phyloP scores from a whole-genome alignment of 92 coral and sea anemone species.

The Galaxea fascicularis region DNA sequence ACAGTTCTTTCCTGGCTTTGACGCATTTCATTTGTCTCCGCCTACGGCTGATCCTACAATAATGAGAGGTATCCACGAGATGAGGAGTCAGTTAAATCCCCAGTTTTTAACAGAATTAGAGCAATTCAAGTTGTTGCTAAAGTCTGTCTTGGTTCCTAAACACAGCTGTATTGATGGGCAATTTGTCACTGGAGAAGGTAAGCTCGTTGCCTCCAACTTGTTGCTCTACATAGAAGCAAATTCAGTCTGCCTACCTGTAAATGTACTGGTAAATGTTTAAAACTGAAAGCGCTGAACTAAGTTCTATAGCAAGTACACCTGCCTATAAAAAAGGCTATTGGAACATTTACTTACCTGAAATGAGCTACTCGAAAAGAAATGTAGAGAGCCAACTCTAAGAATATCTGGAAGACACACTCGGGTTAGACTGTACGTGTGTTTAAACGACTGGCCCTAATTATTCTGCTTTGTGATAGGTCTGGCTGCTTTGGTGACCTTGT shows the following conservation, averaged over 20 bases:
- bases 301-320: too few relatives aligned
- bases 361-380: too few relatives aligned
- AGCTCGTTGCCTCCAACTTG: not conserved
- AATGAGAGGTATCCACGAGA: constrained; percentile 4
- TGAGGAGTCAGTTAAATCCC: not conserved
- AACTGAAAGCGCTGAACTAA: too few relatives aligned
- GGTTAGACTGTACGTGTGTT: too few relatives aligned
- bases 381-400: too few relatives aligned
- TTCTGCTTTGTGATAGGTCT: constrained; percentile 45
- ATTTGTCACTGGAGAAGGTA: constrained; percentile 17
- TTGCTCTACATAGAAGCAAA: not conserved
- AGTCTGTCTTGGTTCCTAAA: constrained; percentile 2
- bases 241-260: too few relatives aligned
- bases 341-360: too few relatives aligned
- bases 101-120: not conserved
- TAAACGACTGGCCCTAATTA: too few relatives aligned
- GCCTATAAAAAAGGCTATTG: too few relatives aligned
- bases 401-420: too few relatives aligned
- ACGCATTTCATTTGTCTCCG: constrained; percentile 2
- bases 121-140: not conserved
- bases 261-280: too few relatives aligned
- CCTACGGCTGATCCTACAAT: constrained; percentile 8
- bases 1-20: constrained; percentile 19
- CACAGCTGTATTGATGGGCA: constrained; percentile 16
- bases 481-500: constrained; percentile 70